Percentiles rank a stretch among this genome's conserved stretches.
These are phyloP conservation scores for Carterocephalus palaemon DNA, from an alignment of 2,888 invertebrate species.

Conservation along the genomic window DNA sequence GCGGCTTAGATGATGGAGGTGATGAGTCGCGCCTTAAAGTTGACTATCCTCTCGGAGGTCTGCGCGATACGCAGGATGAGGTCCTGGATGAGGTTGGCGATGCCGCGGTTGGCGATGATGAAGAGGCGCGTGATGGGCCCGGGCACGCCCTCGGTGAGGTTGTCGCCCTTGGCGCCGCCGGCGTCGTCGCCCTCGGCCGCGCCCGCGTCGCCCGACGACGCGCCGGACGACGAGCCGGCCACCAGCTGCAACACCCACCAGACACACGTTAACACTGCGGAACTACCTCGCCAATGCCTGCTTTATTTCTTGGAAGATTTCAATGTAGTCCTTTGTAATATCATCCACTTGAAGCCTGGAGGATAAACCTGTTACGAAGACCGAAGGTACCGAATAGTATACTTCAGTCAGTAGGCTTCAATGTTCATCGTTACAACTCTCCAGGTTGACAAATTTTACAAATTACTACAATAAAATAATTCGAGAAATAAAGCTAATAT, in stretches of 20 bases:
- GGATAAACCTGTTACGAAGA: no score
- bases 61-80: slow-evolving; percentile 92
- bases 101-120: slow-evolving; percentile 91
- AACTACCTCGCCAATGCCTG: no score
- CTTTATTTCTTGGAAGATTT: no score
- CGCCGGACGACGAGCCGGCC: slow-evolving; percentile 83
- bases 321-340: no score
- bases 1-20: slow-evolving; percentile 89
- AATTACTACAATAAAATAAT: no score
- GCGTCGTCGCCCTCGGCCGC: slow-evolving; percentile 73
- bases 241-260: slow-evolving; percentile 82
- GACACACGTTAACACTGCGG: background rate
- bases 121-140: slow-evolving; percentile 92
- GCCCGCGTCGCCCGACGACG: slow-evolving; percentile 69
- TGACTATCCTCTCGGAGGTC: slow-evolving; percentile 93
- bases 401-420: no score
- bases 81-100: slow-evolving; percentile 92
- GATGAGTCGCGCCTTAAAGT: slow-evolving; percentile 94
- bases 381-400: no score
- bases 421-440: no score
- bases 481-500: no score
- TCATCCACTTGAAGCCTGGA: no score
- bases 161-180: slow-evolving; percentile 81
- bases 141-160: slow-evolving; percentile 89
- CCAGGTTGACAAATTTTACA: no score